Evolutionary conservation across 1,140 invertebrate genomes (phyloP).

Genomic region (Octopus bimaculoides): DNA sequence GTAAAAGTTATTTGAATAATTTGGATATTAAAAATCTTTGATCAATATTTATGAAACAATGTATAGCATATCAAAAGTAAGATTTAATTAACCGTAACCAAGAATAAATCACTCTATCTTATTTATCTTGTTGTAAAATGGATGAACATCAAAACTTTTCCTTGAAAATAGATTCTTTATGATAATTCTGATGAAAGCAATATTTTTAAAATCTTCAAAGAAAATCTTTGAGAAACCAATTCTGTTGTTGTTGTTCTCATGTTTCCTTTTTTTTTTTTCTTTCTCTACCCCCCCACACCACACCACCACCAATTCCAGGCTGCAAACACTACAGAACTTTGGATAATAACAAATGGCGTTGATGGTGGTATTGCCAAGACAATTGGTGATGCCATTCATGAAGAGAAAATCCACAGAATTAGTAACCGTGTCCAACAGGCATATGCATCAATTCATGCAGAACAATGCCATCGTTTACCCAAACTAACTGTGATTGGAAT

Average conservation of each 20-base stretch:
- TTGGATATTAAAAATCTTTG: no score
- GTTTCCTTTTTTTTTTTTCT: not conserved
- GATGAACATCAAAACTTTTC: no score
- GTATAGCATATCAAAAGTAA: no score
- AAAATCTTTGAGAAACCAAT: not conserved
- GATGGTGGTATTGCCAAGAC: constrained; percentile 51
- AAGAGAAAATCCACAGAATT: constrained; percentile 38
- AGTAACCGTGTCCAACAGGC: constrained; percentile 23
- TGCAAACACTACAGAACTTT: constrained; percentile 57
- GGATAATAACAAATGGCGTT: constrained; percentile 57
- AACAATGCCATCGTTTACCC: constrained; percentile 24
- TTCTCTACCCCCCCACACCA: not conserved
- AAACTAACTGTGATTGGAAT: constrained; percentile 41
- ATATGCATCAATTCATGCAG: constrained; percentile 12
- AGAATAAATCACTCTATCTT: no score
- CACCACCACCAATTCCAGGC: constrained; percentile 26
- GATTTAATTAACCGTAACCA: no score
- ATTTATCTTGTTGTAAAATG: no score
- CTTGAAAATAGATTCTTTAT: no score
- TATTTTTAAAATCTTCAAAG: no score
- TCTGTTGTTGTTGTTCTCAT: not conserved
- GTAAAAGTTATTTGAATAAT: no score
- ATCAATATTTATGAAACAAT: no score
- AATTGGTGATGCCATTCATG: constrained; percentile 53
- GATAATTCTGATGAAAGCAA: no score